A percentile compares a stretch with the other conserved stretches of the same genome.
Evolutionary conservation across 2,888 invertebrate genomes (phyloP).

Genomic region (Sycophila texana): DNA sequence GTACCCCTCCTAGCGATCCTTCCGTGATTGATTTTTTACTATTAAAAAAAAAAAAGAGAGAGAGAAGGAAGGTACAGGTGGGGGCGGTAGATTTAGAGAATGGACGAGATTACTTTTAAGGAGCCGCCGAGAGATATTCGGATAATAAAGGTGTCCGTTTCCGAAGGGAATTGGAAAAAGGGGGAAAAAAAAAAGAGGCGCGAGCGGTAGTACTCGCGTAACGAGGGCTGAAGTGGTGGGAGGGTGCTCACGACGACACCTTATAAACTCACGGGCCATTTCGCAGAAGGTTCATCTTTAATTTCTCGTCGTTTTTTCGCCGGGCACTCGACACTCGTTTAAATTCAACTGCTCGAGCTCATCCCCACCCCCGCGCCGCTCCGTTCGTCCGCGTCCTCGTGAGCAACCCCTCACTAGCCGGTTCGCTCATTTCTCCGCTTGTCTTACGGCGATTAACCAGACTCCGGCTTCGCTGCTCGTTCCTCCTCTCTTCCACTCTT

Average conservation of each 20-base stretch:
- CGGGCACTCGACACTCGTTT: conserved; percentile 71
- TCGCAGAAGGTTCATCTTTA: conserved; percentile 75
- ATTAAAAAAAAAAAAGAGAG: background rate
- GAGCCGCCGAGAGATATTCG: no score
- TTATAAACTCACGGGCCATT: conserved; percentile 75
- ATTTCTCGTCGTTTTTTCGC: conserved; percentile 73
- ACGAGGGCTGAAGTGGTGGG: conserved; percentile 49
- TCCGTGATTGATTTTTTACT: conserved; percentile 32
- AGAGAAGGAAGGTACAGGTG: background rate
- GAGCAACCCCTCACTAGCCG: conserved; percentile 60
- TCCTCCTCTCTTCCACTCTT: conserved; percentile 60
- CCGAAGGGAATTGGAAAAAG: no score
- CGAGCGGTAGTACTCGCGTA: conserved; percentile 15
- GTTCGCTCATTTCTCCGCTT: conserved; percentile 75
- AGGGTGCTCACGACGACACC: conserved; percentile 59
- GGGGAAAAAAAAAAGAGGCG: no score
- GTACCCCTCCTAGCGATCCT: background rate
- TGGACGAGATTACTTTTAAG: conserved; percentile 3
- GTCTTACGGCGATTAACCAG: conserved; percentile 76
- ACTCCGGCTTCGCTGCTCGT: conserved; percentile 59
- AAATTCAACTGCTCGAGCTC: conserved; percentile 68
- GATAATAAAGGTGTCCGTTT: no score
- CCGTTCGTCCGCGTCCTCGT: conserved; percentile 56
- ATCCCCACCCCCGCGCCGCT: conserved; percentile 32
- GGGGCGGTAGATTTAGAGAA: background rate